Conservation (phyloP, 2,888 invertebrate genomes). For the Crioceris asparagi region DNA sequence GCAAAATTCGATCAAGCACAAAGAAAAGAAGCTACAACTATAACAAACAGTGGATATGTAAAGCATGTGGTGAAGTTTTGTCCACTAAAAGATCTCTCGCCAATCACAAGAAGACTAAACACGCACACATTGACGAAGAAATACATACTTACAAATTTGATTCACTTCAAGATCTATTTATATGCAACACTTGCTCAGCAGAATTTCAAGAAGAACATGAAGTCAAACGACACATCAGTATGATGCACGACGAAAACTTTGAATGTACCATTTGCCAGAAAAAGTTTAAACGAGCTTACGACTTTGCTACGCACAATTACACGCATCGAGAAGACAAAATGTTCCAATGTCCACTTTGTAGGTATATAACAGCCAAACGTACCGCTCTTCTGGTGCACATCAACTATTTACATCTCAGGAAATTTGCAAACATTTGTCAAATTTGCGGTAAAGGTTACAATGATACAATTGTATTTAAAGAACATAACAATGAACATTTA, state of each 20-base stretch:
- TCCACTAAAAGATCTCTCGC: slow-evolving; percentile 21
- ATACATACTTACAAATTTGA: slow-evolving; percentile 27
- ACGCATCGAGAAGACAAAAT: slow-evolving; percentile 27
- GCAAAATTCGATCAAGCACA: no score
- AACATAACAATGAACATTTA: slow-evolving; percentile 46
- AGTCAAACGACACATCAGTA: slow-evolving; percentile 27
- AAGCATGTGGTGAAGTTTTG: slow-evolving; percentile 25
- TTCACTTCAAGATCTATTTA: slow-evolving; percentile 23
- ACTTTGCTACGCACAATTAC: slow-evolving; percentile 29
- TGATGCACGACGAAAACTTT: slow-evolving; percentile 32
- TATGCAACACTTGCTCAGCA: slow-evolving; percentile 27
- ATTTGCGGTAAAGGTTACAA: slow-evolving; percentile 46
- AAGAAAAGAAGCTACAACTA: slow-evolving; percentile 9
- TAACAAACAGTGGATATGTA: slow-evolving; percentile 23
- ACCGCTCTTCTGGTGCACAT: slow-evolving; percentile 29
- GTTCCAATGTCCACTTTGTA: slow-evolving; percentile 31
- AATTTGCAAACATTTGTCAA: slow-evolving; percentile 42
- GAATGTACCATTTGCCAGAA: slow-evolving; percentile 33
- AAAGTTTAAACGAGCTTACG: slow-evolving; percentile 30
- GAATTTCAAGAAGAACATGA: slow-evolving; percentile 23
- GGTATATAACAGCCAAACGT: slow-evolving; percentile 25
- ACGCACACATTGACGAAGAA: slow-evolving; percentile 31
- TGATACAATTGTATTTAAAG: slow-evolving; percentile 42
- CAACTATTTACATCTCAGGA: slow-evolving; percentile 30
- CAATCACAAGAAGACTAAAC: slow-evolving; percentile 24